Percentiles rank a stretch among this genome's conserved stretches.
These are phyloP conservation scores for Theodoxus fluviatilis DNA, from an alignment of 2,888 invertebrate genomes.

Conservation along the genomic window DNA sequence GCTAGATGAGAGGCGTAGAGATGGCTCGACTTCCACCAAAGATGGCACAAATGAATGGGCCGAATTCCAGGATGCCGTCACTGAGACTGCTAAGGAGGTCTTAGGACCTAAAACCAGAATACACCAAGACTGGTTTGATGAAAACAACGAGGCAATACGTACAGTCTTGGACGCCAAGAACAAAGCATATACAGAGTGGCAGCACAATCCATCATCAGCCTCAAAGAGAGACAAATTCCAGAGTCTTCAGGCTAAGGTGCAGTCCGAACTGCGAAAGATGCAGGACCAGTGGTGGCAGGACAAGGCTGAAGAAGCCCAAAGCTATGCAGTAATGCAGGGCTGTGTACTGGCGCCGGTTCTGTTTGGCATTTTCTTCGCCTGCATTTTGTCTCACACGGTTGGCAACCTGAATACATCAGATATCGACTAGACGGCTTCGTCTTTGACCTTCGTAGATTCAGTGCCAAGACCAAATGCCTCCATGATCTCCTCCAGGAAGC, in stretches of 20 bases:
- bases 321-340: too few species aligned
- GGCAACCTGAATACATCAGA: too few species aligned
- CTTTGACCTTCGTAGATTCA: too few species aligned
- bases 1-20: not conserved
- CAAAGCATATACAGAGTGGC: constrained; percentile 16
- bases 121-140: constrained; percentile 24
- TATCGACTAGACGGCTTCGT: too few species aligned
- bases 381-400: too few species aligned
- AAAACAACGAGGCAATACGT: not conserved
- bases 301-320: constrained; percentile 26
- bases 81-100: not conserved
- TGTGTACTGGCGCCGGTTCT: too few species aligned
- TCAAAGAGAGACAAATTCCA: constrained; percentile 21
- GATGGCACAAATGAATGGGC: not conserved
- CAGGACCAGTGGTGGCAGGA: constrained; percentile 26
- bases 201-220: constrained; percentile 13
- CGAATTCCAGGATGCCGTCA: not conserved
- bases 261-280: constrained; percentile 24
- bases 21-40: not conserved
- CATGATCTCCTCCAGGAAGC: too few species aligned
- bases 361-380: too few species aligned
- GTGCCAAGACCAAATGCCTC: too few species aligned
- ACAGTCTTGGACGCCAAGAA: not conserved
- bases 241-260: too few species aligned
- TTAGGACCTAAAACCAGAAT: constrained; percentile 5